Base-by-base conservation (phyloP, 2,888 invertebrate genomes). In the Diploptera punctata region DNA sequence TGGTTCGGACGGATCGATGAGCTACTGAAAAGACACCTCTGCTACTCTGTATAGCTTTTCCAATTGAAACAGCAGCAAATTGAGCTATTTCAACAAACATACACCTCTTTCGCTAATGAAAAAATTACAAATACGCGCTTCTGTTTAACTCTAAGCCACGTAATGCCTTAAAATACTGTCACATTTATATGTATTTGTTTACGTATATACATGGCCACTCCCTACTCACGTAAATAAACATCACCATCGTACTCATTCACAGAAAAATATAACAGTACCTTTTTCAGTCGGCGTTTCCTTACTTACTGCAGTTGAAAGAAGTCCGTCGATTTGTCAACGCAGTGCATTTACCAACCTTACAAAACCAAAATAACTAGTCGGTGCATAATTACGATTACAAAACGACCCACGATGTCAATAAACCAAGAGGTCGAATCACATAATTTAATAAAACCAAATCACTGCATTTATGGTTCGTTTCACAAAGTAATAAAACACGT, bases 1-100 rank as follows among this genome's bases (percentile, higher is more conserved):
- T 65, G 65, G 65, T 65, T 65, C 65, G 65, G 65, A 65, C 65
- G 65, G 65, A 65, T 65, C 65, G 65, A 65, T 65, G 44, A 65
- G 65, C 65, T 65, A 65, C 65, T 47, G 38, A 57, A 43, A 65
- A 47, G 65, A 65, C 65, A 65, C 65, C 47, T 65, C 65, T 65
- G 24, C 26, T 1, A 26, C 4, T 26, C 29, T 4, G n/a, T 29
- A n/a, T 18, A 24, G 0, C 16, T 57, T 57, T n/a, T 31, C 57
- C n/a, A 29, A 29, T n/a, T n/a, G 24, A 1, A 57, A 57, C 26
- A 57, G 29, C 57, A n/a, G 2, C 31, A 57, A 21, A 57, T 29
- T 24, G 19, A 9, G 24, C 24, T n/a, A n/a, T n/a, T n/a, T n/a
- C n/a, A n/a, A 4, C 4, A 21, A 24, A 52, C 29, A 29, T n/a